Conservation (phyloP, 2,113 vertebrate species). For the Takifugu flavidus region DNA sequence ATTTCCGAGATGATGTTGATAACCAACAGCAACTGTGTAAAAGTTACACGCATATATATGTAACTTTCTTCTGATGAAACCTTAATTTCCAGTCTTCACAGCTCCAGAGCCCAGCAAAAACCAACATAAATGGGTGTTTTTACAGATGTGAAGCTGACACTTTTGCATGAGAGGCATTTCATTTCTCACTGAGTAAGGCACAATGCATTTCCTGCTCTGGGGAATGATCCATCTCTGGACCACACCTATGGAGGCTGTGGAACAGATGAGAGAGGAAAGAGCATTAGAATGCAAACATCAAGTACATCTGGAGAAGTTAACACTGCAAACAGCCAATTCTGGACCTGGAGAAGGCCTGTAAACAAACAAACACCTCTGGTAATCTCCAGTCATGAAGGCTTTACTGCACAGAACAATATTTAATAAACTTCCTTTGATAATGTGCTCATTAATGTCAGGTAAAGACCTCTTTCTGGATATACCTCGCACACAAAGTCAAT, state of each 20-base stretch:
- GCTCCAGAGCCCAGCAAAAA: not conserved
- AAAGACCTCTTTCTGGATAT: not conserved
- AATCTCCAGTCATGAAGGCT: constrained; percentile 12
- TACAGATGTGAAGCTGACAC: constrained; percentile 41
- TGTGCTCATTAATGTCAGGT: constrained; percentile 17
- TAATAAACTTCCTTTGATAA: constrained; percentile 13
- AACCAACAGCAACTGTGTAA: no score
- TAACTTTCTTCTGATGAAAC: not conserved
- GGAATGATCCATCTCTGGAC: constrained; percentile 18
- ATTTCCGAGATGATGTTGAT: no score
- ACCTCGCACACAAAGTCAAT: not conserved
- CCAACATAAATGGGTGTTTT: constrained; percentile 37
- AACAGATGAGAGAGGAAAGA: constrained; percentile 42
- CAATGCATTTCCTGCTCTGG: constrained; percentile 13
- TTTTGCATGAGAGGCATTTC: constrained; percentile 27
- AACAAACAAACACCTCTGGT: constrained; percentile 34
- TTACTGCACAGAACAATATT: constrained; percentile 1
- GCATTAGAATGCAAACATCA: constrained; percentile 10
- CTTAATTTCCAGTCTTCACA: not conserved
- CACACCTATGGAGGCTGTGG: constrained; percentile 10
- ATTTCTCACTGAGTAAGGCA: constrained; percentile 14
- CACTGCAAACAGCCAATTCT: constrained; percentile 12
- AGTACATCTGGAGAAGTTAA: constrained; percentile 51
- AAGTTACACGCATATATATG: no score
- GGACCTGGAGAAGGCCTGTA: constrained; percentile 18